Conservation (phyloP, 30 jellyfish, hydroid and myxozoan genomes). For the Aurelia sp. region DNA sequence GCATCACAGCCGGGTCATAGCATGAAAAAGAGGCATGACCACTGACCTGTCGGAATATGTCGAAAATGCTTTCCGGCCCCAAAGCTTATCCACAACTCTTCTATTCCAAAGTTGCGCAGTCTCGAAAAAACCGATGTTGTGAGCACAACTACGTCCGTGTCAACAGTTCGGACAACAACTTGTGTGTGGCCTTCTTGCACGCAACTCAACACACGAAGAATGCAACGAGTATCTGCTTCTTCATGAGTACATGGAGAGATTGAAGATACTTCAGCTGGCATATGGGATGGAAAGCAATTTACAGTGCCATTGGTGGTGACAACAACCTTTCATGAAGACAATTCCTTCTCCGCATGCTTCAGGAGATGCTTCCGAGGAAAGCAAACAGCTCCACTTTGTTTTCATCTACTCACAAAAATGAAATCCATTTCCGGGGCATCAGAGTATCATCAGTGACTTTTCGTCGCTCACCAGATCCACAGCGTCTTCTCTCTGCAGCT, state of each 20-base stretch:
- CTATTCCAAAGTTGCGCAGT: background rate
- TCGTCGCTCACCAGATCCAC: constrained; percentile 57
- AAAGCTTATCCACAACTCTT: background rate
- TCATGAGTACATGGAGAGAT: constrained; percentile 36
- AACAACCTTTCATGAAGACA: constrained; percentile 23
- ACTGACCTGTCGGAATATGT: constrained; percentile 7
- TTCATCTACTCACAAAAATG: constrained; percentile 31
- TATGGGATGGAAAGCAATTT: background rate
- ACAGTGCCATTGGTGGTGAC: constrained; percentile 23
- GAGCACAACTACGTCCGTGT: background rate
- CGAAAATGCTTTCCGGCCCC: constrained; percentile 15
- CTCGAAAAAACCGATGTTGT: background rate
- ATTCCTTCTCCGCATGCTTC: no score
- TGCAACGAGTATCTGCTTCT: constrained; percentile 44
- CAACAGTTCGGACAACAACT: background rate
- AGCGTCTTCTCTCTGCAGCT: constrained; percentile 27
- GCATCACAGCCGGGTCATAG: constrained; percentile 46
- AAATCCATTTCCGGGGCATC: constrained; percentile 12
- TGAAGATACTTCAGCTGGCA: background rate
- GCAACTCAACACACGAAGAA: constrained; percentile 9
- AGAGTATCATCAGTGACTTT: background rate
- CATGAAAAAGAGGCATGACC: constrained; percentile 49
- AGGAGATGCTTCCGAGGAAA: constrained; percentile 23
- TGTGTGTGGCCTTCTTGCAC: constrained; percentile 6
- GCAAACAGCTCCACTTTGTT: constrained; percentile 51